Percentiles rank a stretch among this genome's conserved stretches.
Conservation (phyloP, 2,797 vertebrate genomes). For the Coluber constrictor region DNA sequence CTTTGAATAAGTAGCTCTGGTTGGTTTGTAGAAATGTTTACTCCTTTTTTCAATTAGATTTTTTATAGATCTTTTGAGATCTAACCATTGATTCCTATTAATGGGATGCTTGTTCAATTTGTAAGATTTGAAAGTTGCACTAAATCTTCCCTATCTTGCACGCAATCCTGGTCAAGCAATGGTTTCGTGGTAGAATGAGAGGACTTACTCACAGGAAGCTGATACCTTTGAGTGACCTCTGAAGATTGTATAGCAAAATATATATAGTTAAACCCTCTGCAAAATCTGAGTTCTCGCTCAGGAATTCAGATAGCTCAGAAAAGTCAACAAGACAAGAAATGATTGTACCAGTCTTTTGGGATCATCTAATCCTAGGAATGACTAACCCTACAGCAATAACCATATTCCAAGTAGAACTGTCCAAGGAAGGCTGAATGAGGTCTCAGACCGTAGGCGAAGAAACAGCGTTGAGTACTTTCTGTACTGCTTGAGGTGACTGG, state of each 20-base stretch:
- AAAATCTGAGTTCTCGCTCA: background rate
- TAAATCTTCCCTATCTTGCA: background rate
- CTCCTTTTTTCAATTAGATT: background rate
- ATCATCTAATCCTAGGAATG: background rate
- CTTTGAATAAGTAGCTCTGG: background rate
- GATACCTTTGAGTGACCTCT: background rate
- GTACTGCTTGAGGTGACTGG: conserved; percentile 15
- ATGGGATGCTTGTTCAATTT: background rate
- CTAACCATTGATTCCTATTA: background rate
- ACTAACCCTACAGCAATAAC: background rate
- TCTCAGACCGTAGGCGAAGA: background rate
- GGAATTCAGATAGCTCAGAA: background rate
- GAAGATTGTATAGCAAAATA: background rate
- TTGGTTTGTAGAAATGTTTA: background rate
- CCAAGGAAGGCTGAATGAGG: background rate
- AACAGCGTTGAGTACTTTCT: conserved; percentile 2
- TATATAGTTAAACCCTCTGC: background rate
- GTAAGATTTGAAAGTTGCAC: background rate
- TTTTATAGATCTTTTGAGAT: background rate
- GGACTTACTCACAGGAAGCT: background rate
- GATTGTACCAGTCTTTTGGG: background rate
- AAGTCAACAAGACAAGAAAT: background rate
- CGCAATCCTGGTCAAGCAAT: background rate
- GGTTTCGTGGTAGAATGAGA: background rate
- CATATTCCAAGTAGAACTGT: background rate